These are phyloP conservation scores for Tetraodon nigroviridis DNA, from an alignment of 2,113 vertebrate genomes.

Conservation along the genomic window DNA sequence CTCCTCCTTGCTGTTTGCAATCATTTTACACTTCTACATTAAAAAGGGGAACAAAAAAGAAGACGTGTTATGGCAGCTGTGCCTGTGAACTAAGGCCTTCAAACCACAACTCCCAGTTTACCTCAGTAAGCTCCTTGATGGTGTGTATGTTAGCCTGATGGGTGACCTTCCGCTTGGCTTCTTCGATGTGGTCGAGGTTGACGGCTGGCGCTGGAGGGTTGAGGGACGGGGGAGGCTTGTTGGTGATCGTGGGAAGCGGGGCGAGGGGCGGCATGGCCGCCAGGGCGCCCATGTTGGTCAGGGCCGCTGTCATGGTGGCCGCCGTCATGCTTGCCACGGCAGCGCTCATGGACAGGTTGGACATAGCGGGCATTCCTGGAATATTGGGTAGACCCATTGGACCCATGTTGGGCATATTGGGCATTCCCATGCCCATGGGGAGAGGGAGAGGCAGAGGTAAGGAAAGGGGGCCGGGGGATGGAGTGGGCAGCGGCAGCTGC, in stretches of 20 bases:
- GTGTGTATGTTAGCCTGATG: slow-evolving; percentile 94
- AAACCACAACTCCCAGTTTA: slow-evolving; percentile 43
- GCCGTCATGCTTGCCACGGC: slow-evolving; percentile 79
- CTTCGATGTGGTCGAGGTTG: slow-evolving; percentile 76
- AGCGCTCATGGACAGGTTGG: slow-evolving; percentile 78
- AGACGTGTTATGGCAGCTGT: not conserved
- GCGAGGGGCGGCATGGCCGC: slow-evolving; percentile 75
- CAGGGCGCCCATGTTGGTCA: slow-evolving; percentile 79
- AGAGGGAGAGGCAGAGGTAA: slow-evolving; percentile 75
- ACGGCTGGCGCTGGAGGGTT: slow-evolving; percentile 68
- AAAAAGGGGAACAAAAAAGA: not conserved
- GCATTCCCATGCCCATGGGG: slow-evolving; percentile 71
- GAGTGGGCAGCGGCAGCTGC: slow-evolving; percentile 79
- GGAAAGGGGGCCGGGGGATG: slow-evolving; percentile 69
- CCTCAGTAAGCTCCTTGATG: slow-evolving; percentile 97
- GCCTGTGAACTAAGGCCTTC: not conserved
- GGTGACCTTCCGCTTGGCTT: slow-evolving; percentile 87
- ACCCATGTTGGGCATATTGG: slow-evolving; percentile 70
- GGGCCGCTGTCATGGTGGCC: slow-evolving; percentile 78
- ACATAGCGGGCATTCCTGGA: slow-evolving; percentile 72
- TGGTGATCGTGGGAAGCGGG: slow-evolving; percentile 77
- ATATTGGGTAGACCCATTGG: slow-evolving; percentile 65
- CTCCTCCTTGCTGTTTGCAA: slow-evolving; percentile 96
- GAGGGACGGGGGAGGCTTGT: slow-evolving; percentile 74
- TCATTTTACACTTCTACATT: slow-evolving; percentile 97